A percentile compares a stretch with the other conserved stretches of the same genome.
Evolutionary conservation across 2,888 invertebrate genomes (phyloP).

Genomic region (Pristionchus fissidentatus): DNA sequence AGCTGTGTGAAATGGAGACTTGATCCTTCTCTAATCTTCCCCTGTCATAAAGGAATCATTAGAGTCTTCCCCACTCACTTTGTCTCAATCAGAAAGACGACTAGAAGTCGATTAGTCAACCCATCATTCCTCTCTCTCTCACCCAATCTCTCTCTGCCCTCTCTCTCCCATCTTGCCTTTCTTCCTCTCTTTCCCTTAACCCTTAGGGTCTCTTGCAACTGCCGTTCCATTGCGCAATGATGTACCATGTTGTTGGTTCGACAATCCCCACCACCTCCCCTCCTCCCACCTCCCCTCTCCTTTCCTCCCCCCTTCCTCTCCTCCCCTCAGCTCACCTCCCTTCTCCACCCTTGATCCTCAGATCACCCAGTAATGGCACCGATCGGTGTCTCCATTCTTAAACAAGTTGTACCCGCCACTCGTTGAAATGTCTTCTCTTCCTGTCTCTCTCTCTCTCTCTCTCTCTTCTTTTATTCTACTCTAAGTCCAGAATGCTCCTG

Average conservation of each 20-base stretch:
- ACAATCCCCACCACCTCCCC: not conserved
- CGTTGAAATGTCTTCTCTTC: not conserved
- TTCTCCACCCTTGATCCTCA: not conserved
- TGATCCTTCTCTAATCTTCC: slow-evolving; percentile 4
- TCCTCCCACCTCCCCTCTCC: not conserved
- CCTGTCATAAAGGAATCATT: not conserved
- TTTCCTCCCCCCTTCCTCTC: not conserved
- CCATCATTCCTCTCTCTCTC: slow-evolving; percentile 17
- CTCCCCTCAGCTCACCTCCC: not conserved
- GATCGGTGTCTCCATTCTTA: slow-evolving; percentile 23
- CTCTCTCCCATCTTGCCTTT: not conserved
- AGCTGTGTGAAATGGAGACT: slow-evolving; percentile 8
- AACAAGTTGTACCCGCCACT: slow-evolving; percentile 20
- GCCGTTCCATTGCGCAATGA: not conserved
- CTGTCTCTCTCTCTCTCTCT: not conserved
- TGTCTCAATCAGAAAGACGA: slow-evolving; percentile 15
- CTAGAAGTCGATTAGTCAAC: slow-evolving; percentile 29
- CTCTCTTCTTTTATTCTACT: not conserved
- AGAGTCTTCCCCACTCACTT: not conserved
- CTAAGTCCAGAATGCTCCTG: slow-evolving; percentile 18
- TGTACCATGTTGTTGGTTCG: not conserved
- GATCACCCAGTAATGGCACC: slow-evolving; percentile 27
- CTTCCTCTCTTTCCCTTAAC: slow-evolving; percentile 1
- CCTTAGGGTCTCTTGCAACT: not conserved
- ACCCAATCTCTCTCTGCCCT: not conserved